phyloP scores from a whole-genome alignment of 2,797 vertebrate species.

The Pseudomugil tenellus region DNA sequence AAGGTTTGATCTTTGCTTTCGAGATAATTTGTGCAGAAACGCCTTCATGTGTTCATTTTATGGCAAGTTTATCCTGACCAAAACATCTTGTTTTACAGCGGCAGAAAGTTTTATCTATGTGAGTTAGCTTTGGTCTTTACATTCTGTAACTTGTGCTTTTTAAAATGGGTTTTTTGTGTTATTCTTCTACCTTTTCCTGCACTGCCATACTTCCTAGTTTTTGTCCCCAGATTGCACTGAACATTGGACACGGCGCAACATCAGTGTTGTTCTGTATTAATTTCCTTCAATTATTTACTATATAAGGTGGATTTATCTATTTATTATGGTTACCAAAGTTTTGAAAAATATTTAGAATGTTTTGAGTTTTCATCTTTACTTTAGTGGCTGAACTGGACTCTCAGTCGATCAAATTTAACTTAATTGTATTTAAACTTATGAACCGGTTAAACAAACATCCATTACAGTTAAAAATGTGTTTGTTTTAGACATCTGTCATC shows the following conservation, averaged over 20 bases:
- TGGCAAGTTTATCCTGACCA: constrained; percentile 59
- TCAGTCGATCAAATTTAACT: not conserved
- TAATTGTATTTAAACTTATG: constrained; percentile 7
- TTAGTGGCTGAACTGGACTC: constrained; percentile 12
- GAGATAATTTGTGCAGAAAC: constrained; percentile 6
- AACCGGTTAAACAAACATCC: not conserved
- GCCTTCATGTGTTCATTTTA: constrained; percentile 30
- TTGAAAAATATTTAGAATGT: not conserved
- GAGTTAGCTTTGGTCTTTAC: constrained; percentile 25
- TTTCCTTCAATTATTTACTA: not conserved
- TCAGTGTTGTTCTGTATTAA: not conserved
- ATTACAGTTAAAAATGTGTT: constrained; percentile 4
- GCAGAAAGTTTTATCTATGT: constrained; percentile 26
- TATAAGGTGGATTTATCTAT: not conserved
- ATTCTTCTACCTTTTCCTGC: constrained; percentile 17
- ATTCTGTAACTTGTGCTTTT: constrained; percentile 26
- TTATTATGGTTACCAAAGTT: not conserved
- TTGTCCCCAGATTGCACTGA: too few species aligned
- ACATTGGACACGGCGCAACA: constrained; percentile 1
- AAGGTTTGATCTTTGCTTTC: constrained; percentile 1
- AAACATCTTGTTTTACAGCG: constrained; percentile 50
- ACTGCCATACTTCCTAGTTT: constrained; percentile 24
- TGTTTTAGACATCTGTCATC: constrained; percentile 4
- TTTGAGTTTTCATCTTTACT: not conserved
- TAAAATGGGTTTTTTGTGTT: not conserved